These are phyloP conservation scores for Trogon melanurus DNA, from an alignment of 2,113 vertebrate species.

Conservation along the genomic window DNA sequence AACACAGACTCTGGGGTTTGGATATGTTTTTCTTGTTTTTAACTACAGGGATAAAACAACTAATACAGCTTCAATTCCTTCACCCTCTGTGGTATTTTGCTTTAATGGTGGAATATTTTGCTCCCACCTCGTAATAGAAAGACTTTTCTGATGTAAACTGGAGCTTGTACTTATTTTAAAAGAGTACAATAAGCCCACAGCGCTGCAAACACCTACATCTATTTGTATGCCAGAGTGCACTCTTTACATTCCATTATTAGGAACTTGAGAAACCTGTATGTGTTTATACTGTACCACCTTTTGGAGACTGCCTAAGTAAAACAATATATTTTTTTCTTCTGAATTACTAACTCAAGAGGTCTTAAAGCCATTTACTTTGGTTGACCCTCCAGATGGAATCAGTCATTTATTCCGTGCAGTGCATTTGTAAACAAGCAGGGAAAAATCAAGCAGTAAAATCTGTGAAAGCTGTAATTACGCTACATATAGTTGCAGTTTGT, in stretches of 20 bases:
- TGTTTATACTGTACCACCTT: neutral
- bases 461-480: neutral
- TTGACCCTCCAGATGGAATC: neutral
- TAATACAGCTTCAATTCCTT: neutral
- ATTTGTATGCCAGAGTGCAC: neutral
- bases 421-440: neutral
- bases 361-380: neutral
- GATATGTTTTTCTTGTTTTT: constrained; percentile 36
- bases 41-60: neutral
- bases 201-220: neutral
- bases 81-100: neutral
- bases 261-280: neutral
- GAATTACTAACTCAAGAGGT: neutral
- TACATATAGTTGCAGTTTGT: neutral
- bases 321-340: neutral
- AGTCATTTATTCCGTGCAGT: neutral
- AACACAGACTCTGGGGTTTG: constrained; percentile 18
- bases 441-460: neutral
- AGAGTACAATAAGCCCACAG: neutral
- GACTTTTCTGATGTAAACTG: neutral
- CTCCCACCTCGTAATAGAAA: neutral
- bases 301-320: neutral
- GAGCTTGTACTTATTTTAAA: neutral
- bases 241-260: neutral
- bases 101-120: constrained; percentile 16